Conservation (phyloP, 2,888 invertebrate species). For the Orthonevra nobilis region DNA sequence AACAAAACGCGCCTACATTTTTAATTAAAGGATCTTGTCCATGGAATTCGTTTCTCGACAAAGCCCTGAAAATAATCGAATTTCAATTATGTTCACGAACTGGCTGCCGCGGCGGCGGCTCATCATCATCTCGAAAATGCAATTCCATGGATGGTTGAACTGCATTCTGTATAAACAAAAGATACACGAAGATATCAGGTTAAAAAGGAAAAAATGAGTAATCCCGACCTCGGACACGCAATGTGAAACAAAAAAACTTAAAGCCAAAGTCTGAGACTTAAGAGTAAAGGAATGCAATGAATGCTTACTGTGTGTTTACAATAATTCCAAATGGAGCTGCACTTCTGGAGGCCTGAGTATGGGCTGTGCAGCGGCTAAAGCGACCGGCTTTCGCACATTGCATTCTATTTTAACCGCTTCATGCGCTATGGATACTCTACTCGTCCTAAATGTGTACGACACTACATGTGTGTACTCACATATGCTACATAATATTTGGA, state of each 20-base stretch:
- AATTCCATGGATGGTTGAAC: constrained; percentile 34
- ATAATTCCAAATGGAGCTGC: constrained; percentile 13
- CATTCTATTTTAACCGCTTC: constrained; percentile 1
- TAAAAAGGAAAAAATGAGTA: constrained; percentile 13
- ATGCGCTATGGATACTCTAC: constrained; percentile 5
- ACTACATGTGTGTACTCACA: no score
- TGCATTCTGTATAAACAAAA: constrained; percentile 15
- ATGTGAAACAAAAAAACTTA: neutral
- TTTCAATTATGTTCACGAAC: no score
- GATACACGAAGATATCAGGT: no score
- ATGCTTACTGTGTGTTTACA: constrained; percentile 36
- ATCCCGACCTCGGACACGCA: constrained; percentile 65
- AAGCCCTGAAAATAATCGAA: constrained; percentile 45
- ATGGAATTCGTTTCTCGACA: constrained; percentile 17
- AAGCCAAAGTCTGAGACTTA: neutral
- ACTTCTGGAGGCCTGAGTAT: neutral
- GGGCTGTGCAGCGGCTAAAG: constrained; percentile 22
- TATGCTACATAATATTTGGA: constrained; percentile 14
- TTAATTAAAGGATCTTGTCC: constrained; percentile 46
- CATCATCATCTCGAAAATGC: constrained; percentile 27
- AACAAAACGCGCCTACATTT: neutral
- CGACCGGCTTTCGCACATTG: constrained; percentile 7
- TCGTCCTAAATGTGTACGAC: neutral
- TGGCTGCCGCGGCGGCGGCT: neutral
- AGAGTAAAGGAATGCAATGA: neutral